Conservation (phyloP, 1,140 invertebrate species). For the Drosophila fuyamai region DNA sequence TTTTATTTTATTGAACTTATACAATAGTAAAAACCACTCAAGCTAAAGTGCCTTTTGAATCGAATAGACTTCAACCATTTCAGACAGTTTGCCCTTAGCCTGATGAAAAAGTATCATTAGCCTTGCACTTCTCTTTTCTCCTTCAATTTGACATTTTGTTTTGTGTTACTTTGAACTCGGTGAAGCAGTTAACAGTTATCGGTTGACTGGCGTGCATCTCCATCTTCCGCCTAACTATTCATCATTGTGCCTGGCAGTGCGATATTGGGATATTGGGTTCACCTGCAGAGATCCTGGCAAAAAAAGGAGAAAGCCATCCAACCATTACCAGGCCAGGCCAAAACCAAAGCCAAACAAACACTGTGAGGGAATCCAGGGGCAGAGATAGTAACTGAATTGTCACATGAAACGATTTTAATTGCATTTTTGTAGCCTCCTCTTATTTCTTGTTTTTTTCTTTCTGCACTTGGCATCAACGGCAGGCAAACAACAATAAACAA, state of each 20-base stretch:
- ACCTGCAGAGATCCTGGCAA: slow-evolving; percentile 39
- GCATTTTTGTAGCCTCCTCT: slow-evolving; percentile 62
- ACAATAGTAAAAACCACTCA: neutral
- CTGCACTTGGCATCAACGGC: slow-evolving; percentile 52
- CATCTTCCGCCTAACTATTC: slow-evolving; percentile 30
- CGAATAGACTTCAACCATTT: slow-evolving; percentile 12
- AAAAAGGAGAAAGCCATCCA: slow-evolving; percentile 17
- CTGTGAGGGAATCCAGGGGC: slow-evolving; percentile 2
- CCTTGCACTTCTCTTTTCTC: slow-evolving; percentile 7
- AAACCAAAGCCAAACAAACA: slow-evolving; percentile 26
- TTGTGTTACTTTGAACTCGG: slow-evolving; percentile 20
- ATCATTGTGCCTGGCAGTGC: slow-evolving; percentile 34
- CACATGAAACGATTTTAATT: slow-evolving; percentile 77
- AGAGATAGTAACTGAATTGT: slow-evolving; percentile 56
- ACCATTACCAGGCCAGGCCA: slow-evolving; percentile 45
- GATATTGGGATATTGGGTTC: slow-evolving; percentile 18
- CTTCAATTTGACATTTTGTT: slow-evolving; percentile 13
- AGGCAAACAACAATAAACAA: slow-evolving; percentile 31
- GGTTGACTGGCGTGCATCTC: slow-evolving; percentile 27
- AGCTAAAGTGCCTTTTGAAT: neutral
- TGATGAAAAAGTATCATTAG: slow-evolving; percentile 37
- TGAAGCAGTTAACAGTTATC: slow-evolving; percentile 57
- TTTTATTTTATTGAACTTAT: neutral
- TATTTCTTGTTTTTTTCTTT: slow-evolving; percentile 14
- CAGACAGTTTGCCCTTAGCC: slow-evolving; percentile 5